Percentiles rank a stretch among this genome's conserved stretches.
Conservation (phyloP, 2,113 vertebrate genomes). For the Taurulus bubalis region DNA sequence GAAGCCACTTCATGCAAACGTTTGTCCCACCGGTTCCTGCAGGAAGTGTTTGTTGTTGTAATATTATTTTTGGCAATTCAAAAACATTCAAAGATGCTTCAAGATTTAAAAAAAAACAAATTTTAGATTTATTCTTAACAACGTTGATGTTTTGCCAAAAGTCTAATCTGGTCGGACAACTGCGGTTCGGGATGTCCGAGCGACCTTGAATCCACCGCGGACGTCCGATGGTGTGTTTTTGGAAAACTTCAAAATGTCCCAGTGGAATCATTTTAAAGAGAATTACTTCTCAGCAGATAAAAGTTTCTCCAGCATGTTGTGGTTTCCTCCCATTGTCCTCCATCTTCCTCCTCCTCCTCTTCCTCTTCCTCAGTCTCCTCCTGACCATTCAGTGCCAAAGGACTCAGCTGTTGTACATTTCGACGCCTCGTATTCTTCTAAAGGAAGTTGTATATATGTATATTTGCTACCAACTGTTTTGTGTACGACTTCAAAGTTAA, state of each 20-base stretch:
- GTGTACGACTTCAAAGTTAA: slow-evolving; percentile 63
- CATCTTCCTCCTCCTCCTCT: neutral
- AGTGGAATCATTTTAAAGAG: no score
- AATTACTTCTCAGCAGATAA: neutral
- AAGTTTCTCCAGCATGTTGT: neutral
- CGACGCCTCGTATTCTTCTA: slow-evolving; percentile 12
- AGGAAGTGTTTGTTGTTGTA: no score
- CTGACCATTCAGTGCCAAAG: slow-evolving; percentile 62
- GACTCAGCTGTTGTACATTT: slow-evolving; percentile 18
- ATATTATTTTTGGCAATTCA: no score
- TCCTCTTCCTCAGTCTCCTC: neutral
- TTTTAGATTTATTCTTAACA: no score
- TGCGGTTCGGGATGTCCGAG: neutral
- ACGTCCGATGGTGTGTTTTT: no score
- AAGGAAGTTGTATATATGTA: slow-evolving; percentile 65
- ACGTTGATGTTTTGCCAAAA: no score
- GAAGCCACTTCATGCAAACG: no score
- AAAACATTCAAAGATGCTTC: no score
- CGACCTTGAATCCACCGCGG: neutral
- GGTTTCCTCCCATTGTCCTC: neutral
- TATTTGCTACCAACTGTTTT: slow-evolving; percentile 67
- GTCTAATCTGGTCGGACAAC: neutral
- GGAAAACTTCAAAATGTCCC: neutral
- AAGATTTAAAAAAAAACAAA: no score
- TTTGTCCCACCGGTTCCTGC: no score